Conservation (phyloP, 2,113 vertebrate genomes). For the Oreochromis niloticus region DNA sequence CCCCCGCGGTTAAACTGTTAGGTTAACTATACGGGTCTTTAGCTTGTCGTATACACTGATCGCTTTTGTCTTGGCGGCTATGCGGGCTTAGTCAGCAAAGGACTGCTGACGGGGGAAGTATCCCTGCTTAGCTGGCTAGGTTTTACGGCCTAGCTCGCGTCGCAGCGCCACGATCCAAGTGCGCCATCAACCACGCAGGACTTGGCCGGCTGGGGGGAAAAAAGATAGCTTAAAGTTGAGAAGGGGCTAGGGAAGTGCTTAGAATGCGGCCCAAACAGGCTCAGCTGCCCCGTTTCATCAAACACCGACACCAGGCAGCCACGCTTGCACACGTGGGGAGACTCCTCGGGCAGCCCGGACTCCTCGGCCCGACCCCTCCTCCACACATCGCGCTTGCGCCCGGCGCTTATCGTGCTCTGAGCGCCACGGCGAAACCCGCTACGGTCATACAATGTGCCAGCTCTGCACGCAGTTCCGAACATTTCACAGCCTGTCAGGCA, state of each 20-base stretch:
- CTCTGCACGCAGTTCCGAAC: slow-evolving; percentile 26
- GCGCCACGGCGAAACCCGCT: slow-evolving; percentile 54
- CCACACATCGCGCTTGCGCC: slow-evolving; percentile 60
- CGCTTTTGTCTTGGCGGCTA: slow-evolving; percentile 39
- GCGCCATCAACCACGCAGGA: slow-evolving; percentile 41
- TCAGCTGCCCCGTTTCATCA: not conserved
- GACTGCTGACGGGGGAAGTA: slow-evolving; percentile 53
- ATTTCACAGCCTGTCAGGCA: not conserved
- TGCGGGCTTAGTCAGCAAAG: slow-evolving; percentile 50
- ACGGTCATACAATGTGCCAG: slow-evolving; percentile 46
- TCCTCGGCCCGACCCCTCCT: slow-evolving; percentile 59
- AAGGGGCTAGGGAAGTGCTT: not conserved
- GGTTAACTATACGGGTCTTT: not conserved
- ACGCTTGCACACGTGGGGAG: slow-evolving; percentile 64
- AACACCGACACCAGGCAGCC: not conserved
- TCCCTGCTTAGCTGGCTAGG: slow-evolving; percentile 50
- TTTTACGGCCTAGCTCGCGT: slow-evolving; percentile 63
- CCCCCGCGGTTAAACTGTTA: not conserved
- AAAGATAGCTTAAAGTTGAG: slow-evolving; percentile 10
- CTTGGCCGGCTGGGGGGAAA: not conserved
- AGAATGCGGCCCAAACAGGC: not conserved
- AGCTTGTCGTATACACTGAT: not conserved
- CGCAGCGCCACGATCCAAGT: slow-evolving; percentile 52
- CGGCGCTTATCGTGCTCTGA: slow-evolving; percentile 28
- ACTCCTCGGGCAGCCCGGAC: slow-evolving; percentile 29